Conservation (phyloP, 2,113 vertebrate genomes). For the Fulmarus glacialis region DNA sequence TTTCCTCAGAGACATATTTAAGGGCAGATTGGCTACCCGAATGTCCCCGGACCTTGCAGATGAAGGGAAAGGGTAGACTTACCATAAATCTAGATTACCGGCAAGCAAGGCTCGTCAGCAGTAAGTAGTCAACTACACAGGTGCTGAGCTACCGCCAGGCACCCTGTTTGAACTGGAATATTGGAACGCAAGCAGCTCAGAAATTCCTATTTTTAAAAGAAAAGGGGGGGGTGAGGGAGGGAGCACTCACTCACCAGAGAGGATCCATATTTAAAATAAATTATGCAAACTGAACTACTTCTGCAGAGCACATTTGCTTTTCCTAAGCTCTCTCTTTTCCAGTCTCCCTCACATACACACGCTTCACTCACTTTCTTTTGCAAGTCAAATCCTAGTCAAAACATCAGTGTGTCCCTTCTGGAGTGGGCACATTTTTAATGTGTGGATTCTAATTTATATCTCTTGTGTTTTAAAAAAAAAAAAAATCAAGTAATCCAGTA, state of each 20-base stretch:
- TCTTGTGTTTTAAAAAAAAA: background rate
- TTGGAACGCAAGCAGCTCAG: background rate
- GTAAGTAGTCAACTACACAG: conserved; percentile 13
- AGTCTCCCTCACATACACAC: background rate
- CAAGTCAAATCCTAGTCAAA: background rate
- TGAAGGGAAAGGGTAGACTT: conserved; percentile 78
- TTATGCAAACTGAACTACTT: conserved; percentile 36
- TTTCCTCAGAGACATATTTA: conserved; percentile 99
- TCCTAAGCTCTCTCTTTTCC: background rate
- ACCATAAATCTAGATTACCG: conserved; percentile 72
- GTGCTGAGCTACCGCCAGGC: background rate
- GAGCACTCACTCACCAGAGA: background rate
- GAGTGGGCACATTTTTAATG: background rate
- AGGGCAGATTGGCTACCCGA: conserved; percentile 98
- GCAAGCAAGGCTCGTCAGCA: conserved; percentile 17
- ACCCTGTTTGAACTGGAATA: background rate
- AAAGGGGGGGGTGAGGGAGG: background rate
- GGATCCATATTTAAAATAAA: conserved; percentile 28
- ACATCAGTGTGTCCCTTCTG: background rate
- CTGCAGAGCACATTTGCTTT: background rate
- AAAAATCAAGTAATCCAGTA: background rate
- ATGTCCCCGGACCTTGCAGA: conserved; percentile 89
- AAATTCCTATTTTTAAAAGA: conserved; percentile 21
- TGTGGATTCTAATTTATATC: background rate
- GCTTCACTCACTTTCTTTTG: background rate